phyloP scores from a whole-genome alignment of 2,888 invertebrate genomes.

The Eristalis tenax region DNA sequence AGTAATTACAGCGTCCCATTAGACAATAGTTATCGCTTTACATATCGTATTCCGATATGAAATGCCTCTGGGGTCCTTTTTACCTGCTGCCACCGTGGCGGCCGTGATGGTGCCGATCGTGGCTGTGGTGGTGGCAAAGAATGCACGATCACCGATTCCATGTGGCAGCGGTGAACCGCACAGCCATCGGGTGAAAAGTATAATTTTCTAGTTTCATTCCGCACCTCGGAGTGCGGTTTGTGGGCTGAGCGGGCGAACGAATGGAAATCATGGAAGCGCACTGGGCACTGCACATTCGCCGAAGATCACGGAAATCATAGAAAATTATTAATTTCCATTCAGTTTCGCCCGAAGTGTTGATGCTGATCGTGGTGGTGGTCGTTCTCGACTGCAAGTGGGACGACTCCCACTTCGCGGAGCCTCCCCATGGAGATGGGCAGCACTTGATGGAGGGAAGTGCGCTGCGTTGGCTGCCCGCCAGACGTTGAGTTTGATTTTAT shows the following conservation, averaged over 20 bases:
- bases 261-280: slow-evolving; percentile 47
- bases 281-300: slow-evolving; percentile 37
- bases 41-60: slow-evolving; percentile 63
- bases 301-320: slow-evolving; percentile 59
- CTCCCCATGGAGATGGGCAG: not conserved
- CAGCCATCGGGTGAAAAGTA: slow-evolving; percentile 53
- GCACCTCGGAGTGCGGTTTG: not conserved
- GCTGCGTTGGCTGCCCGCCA: not conserved
- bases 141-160: not conserved
- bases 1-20: slow-evolving; percentile 63
- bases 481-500: slow-evolving; percentile 19
- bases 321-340: slow-evolving; percentile 58
- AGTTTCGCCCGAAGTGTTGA: slow-evolving; percentile 37
- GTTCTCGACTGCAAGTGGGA: slow-evolving; percentile 3
- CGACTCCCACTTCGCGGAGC: slow-evolving; percentile 38
- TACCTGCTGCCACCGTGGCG: slow-evolving; percentile 22
- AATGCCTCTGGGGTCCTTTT: slow-evolving; percentile 39
- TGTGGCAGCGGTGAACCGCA: not conserved
- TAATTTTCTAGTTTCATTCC: slow-evolving; percentile 46
- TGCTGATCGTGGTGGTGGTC: not conserved
- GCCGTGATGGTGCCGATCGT: not conserved
- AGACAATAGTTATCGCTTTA: slow-evolving; percentile 58
- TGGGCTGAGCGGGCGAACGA: not conserved
- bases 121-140: not conserved
- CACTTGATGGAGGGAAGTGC: not conserved